Conservation (phyloP, 2,797 vertebrate species). For the Anisognathus igniventris region DNA sequence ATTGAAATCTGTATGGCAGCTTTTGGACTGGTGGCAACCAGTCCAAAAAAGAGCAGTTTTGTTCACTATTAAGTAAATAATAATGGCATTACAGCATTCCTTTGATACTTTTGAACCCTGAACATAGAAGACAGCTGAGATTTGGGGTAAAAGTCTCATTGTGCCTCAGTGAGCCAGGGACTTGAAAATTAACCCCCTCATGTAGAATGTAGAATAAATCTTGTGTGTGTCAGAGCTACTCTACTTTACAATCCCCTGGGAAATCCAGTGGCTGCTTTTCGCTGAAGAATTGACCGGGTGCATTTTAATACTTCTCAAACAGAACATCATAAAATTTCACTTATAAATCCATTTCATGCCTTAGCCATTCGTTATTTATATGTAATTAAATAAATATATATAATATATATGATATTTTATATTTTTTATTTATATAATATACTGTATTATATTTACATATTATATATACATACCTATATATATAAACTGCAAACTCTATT, state of each 20-base stretch:
- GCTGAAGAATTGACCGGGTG: background rate
- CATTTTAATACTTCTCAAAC: background rate
- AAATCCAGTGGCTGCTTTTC: background rate
- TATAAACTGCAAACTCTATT: background rate
- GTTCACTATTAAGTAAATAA: background rate
- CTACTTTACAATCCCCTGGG: background rate
- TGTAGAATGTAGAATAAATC: background rate
- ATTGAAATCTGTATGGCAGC: background rate
- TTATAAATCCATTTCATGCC: background rate
- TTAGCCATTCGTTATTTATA: background rate
- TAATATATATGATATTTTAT: background rate
- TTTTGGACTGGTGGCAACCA: background rate
- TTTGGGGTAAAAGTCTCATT: background rate
- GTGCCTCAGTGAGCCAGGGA: background rate
- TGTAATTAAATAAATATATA: background rate
- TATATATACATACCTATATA: background rate
- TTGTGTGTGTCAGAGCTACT: background rate
- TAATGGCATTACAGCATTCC: background rate
- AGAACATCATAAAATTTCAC: background rate
- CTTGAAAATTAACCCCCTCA: background rate
- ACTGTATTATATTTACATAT: background rate
- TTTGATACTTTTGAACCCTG: background rate
- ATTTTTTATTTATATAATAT: background rate
- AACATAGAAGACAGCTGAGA: accelerated
- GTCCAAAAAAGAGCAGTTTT: background rate